Percentiles rank a stretch among this genome's conserved stretches.
Conservation (phyloP, 2,797 vertebrate species). For the Silurus aristotelis region DNA sequence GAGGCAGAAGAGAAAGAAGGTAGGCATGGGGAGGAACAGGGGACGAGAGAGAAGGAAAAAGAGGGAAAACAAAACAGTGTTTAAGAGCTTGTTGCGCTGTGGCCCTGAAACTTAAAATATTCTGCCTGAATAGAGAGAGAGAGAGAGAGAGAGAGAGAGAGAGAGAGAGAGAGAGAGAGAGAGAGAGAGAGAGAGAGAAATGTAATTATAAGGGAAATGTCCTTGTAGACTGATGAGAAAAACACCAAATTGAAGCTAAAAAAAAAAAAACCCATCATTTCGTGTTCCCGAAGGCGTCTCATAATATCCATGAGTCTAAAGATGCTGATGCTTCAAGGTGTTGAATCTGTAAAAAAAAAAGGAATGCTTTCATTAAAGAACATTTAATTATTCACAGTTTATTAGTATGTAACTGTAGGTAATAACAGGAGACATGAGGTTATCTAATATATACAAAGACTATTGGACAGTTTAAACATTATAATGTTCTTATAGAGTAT, state of each 20-base stretch:
- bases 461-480: background rate
- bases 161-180: background rate
- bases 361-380: background rate
- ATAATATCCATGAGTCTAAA: background rate
- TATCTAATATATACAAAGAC: background rate
- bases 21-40: constrained; percentile 2
- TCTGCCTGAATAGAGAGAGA: constrained; percentile 59
- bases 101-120: constrained; percentile 76
- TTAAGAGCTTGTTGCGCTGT: constrained; percentile 57
- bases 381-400: background rate
- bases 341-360: background rate
- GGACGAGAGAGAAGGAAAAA: constrained; percentile 6
- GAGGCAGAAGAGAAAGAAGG: constrained; percentile 18
- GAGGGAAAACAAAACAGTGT: constrained; percentile 49
- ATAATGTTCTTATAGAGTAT: background rate
- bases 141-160: constrained; percentile 21
- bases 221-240: constrained; percentile 47
- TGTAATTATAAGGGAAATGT: background rate
- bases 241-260: background rate
- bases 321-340: background rate
- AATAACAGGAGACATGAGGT: background rate
- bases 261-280: background rate
- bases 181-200: background rate
- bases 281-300: background rate
- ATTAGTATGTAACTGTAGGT: background rate